These are phyloP conservation scores for Adoxophyes honmai DNA, from an alignment of 1,140 invertebrate species.

Conservation along the genomic window DNA sequence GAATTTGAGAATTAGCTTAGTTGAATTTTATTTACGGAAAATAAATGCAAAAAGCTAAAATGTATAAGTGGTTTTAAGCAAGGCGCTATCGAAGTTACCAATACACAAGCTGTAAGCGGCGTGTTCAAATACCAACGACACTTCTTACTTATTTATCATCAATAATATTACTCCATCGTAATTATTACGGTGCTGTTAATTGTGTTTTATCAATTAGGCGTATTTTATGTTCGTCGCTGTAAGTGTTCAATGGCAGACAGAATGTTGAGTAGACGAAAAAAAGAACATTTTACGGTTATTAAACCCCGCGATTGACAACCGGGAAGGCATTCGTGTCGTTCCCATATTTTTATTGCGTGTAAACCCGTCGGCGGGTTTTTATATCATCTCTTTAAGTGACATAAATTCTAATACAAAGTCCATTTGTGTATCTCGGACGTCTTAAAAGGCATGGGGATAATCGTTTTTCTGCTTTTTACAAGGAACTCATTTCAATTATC, in stretches of 20 bases:
- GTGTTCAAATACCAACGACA: too few species aligned
- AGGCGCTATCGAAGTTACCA: too few species aligned
- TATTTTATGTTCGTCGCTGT: slow-evolving; percentile 13
- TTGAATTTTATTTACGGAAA: too few species aligned
- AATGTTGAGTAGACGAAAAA: slow-evolving; percentile 56
- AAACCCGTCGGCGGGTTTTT: slow-evolving; percentile 72
- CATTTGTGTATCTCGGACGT: slow-evolving; percentile 75
- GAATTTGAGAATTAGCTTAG: too few species aligned
- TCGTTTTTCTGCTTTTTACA: slow-evolving; percentile 75
- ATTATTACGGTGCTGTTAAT: slow-evolving; percentile 15
- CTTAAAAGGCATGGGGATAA: slow-evolving; percentile 75
- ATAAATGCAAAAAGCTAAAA: too few species aligned
- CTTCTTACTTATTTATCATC: neutral
- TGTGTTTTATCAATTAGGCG: slow-evolving; percentile 14
- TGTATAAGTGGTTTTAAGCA: too few species aligned
- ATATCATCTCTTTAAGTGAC: slow-evolving; percentile 74
- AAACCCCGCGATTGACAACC: slow-evolving; percentile 71
- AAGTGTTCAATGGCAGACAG: slow-evolving; percentile 16
- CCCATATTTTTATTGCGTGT: slow-evolving; percentile 76
- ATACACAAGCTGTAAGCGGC: too few species aligned
- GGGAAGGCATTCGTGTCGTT: slow-evolving; percentile 67
- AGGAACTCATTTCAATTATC: slow-evolving; percentile 76
- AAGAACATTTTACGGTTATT: slow-evolving; percentile 75
- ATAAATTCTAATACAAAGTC: slow-evolving; percentile 77
- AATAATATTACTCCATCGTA: slow-evolving; percentile 3